Evolutionary conservation across 2,113 vertebrate species (phyloP).

Genomic region (Paracanthobrama guichenoti): DNA sequence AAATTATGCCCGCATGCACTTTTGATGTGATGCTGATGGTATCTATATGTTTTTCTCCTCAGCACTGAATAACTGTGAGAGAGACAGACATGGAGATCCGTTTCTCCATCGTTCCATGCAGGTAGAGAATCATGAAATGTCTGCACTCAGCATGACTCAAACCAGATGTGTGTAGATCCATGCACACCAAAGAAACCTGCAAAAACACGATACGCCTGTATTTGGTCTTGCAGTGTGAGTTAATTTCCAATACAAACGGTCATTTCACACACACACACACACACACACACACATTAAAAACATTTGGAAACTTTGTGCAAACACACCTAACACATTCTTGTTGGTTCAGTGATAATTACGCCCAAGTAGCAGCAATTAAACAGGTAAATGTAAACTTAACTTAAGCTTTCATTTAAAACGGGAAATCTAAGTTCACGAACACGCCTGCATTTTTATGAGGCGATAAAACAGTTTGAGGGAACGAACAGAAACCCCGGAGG

Average conservation of each 20-base stretch:
- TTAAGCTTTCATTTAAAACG: conserved; percentile 4
- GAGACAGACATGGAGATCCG: conserved; percentile 3
- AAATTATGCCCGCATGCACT: conserved; percentile 4
- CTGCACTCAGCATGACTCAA: conserved; percentile 4
- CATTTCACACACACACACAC: not conserved
- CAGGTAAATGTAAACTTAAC: conserved; percentile 41
- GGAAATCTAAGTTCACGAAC: conserved; percentile 31
- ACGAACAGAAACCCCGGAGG: conserved; percentile 23
- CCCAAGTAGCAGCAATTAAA: conserved; percentile 42
- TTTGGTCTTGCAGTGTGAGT: not conserved
- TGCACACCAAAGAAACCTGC: not conserved
- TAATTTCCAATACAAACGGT: conserved; percentile 2
- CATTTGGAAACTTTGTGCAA: not conserved
- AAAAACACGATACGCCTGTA: conserved; percentile 4
- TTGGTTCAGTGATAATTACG: conserved; percentile 38
- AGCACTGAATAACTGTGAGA: not conserved
- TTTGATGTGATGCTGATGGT: conserved; percentile 27
- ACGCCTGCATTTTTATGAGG: conserved; percentile 46
- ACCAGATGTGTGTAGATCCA: conserved; percentile 6
- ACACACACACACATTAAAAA: not conserved
- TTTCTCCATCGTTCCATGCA: conserved; percentile 10
- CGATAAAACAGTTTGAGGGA: conserved; percentile 50
- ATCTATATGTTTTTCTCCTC: conserved; percentile 36
- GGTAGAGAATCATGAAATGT: not conserved
- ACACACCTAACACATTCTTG: conserved; percentile 3